A percentile compares a stretch with the other conserved stretches of the same genome.
These are phyloP conservation scores for Castor canadensis DNA, from an alignment of 2,113 vertebrate genomes.

Conservation along the genomic window DNA sequence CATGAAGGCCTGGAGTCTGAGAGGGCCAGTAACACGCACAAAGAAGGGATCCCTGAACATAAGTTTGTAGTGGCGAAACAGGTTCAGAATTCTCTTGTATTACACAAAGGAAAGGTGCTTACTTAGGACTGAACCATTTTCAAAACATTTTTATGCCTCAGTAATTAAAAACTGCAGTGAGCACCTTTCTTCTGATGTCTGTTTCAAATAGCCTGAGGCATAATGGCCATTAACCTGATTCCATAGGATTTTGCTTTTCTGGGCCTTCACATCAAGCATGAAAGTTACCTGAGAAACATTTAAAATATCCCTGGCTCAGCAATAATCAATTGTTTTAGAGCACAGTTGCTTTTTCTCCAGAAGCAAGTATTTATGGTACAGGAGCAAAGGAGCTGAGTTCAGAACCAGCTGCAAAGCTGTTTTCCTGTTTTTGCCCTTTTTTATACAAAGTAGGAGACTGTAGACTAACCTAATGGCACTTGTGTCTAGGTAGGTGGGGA, in stretches of 20 bases:
- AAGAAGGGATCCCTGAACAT: neutral
- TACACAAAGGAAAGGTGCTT: slow-evolving; percentile 10
- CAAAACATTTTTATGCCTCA: slow-evolving; percentile 20
- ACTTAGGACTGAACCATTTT: neutral
- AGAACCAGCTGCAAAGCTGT: neutral
- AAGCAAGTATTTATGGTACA: neutral
- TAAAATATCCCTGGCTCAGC: neutral
- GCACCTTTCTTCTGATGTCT: neutral
- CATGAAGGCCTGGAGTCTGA: neutral
- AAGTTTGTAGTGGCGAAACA: neutral
- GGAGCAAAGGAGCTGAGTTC: neutral
- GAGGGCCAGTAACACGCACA: neutral
- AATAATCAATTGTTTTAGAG: neutral
- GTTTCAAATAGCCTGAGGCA: neutral
- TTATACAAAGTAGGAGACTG: neutral
- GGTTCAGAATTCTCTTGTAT: neutral
- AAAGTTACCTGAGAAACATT: slow-evolving; percentile 31
- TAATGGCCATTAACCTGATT: neutral
- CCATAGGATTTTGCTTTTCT: neutral
- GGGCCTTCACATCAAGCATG: neutral
- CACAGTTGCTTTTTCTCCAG: neutral
- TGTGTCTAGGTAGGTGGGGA: neutral
- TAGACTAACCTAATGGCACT: neutral
- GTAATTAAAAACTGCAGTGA: neutral
- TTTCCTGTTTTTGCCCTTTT: neutral